Evolutionary conservation across 2,113 vertebrate species (phyloP), one percentile per base, ranked within the genome.

Genomic region (Bettongia penicillata): DNA sequence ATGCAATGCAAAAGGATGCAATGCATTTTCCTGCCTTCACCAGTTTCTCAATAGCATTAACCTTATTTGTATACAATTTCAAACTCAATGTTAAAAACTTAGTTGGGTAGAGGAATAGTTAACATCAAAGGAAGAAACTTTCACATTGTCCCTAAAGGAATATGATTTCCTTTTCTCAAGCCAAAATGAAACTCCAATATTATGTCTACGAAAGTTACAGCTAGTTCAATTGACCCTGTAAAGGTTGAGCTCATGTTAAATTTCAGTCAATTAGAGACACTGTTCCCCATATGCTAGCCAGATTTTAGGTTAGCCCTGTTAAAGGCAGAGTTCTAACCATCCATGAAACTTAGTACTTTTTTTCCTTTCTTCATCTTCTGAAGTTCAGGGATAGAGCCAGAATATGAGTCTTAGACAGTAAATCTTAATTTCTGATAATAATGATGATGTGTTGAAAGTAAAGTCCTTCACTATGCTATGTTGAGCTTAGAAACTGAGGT

Each of bases 271-370:
- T 16, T 93, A 95, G 94, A 97, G 96, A 96, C 94, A 90, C 89
- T 94, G 91, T 68, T 90, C 52, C 50, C 77, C 50, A 0, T n/a
- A 52, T 90, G 90, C 93, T 51, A 92, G 96, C 96, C 77, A 91
- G 84, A 53, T 8, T 48, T n/a, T 43, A 93, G 94, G 94, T 77
- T 96, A 94, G 96, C 94, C 92, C 93, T 91, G 93, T 95, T 93
- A 96, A 93, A 93, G 96, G 95, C 43, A 43, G 37, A 84, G n/a
- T 43, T 43, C 68, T 84, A 84, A 84, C 68, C 90, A 19, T 90
- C 57, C 48, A 50, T 25, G 55, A 96, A 93, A 96, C 37, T 68
- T 37, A 91, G n/a, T 53, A n/a, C 24, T 55, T 96, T n/a, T 49
- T 37, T 3, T 49, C 53, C 95, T 91, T 94, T n/a, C 52, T 91